Percentiles rank a stretch among this genome's conserved stretches.
Evolutionary conservation across 2,888 invertebrate genomes (phyloP).

Genomic region (Mantis religiosa): DNA sequence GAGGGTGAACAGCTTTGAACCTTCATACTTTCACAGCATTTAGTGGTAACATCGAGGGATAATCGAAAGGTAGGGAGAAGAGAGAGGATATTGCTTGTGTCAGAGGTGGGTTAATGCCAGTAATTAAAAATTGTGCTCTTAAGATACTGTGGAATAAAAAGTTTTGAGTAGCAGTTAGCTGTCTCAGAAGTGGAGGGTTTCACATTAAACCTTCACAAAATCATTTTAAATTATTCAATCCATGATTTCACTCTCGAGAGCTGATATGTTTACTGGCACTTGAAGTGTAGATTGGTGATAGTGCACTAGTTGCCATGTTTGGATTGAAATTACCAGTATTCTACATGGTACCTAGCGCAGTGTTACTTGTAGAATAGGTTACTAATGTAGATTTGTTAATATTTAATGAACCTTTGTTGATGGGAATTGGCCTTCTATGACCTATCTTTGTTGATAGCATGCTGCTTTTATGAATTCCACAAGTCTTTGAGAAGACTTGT

Average conservation of each 20-base stretch:
- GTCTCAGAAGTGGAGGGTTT: neutral
- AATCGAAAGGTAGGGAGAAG: constrained; percentile 4
- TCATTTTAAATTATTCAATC: neutral
- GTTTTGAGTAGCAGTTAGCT: neutral
- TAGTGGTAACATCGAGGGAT: neutral
- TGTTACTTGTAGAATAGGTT: neutral
- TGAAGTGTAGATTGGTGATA: neutral
- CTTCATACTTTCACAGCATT: neutral
- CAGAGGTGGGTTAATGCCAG: neutral
- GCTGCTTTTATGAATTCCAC: constrained; percentile 19
- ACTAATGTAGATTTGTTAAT: neutral
- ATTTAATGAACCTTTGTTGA: neutral
- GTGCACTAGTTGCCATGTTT: neutral
- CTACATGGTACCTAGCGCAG: neutral
- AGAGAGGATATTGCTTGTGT: neutral
- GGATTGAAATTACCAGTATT: neutral
- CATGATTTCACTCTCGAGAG: neutral
- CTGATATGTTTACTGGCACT: neutral
- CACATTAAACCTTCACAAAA: too few relatives aligned
- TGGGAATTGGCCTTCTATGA: constrained; percentile 27
- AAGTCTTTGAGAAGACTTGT: neutral
- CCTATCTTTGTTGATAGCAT: constrained; percentile 23
- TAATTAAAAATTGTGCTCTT: neutral
- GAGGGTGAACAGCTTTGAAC: too few relatives aligned
- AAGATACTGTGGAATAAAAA: neutral